Base-by-base conservation (phyloP, 2,888 invertebrate genomes). In the Tachina lurida region DNA sequence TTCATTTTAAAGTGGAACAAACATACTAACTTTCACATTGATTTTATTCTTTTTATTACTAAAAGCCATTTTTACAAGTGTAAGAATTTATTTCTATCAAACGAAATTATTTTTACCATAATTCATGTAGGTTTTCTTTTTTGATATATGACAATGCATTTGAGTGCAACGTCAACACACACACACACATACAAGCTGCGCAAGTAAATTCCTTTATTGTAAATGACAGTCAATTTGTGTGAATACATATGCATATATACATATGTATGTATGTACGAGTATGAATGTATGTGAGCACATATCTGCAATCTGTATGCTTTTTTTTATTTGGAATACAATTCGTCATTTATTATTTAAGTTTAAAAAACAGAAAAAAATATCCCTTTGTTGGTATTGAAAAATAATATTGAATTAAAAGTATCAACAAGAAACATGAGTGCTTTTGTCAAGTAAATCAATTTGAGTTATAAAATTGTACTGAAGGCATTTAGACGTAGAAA, bases 81-180 rank as follows among this genome's bases (percentile, higher is more conserved):
- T 39, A 80, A 10, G 22, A 56, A 65, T 41, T n/a, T 43, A 67
- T 65, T 74, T 58, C 17, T 58, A 17, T 73, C 19, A 31, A 49
- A 67, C 9, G 52, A 65, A 58, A 74, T 52, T 67, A 12, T 52
- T 75, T 81, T 74, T 52, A 68, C 60, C 80, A 67, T 58, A 80
- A 80, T 41, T 1, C 43, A 17, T 58, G 58, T 45, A 10, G 2
- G 12, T 63, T 45, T 47, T 41, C 19, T n/a, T 63, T 71, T 67
- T 67, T 17, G 8, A 54, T 41, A 67, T 22, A 62, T 78, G 41
- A 65, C 49, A 73, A 80, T 73, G 47, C 73, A 80, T 22, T 60
- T 80, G 58, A 60, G 73, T 43, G 67, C 47, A 60, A 49, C 47
- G 41, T 63, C 73, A 1, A 49, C 15, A 47, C 45, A 19, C 10